Evolutionary conservation across 2,888 invertebrate genomes (phyloP).

Genomic region (Chloromyia formosa): DNA sequence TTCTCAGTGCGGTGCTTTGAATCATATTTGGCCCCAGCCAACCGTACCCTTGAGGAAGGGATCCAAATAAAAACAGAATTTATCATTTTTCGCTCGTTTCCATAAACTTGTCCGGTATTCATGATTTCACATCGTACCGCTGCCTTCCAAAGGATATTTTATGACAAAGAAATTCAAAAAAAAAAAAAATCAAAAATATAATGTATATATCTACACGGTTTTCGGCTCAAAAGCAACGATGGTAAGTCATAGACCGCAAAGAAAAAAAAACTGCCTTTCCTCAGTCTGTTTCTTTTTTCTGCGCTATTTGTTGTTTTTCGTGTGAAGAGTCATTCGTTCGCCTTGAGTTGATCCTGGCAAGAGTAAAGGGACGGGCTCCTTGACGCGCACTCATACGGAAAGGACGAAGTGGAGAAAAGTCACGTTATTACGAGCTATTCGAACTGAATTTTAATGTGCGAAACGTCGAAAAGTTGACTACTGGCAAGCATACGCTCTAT

Average conservation of each 20-base stretch:
- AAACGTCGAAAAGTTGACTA: not conserved
- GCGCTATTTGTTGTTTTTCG: not conserved
- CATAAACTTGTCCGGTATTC: slow-evolving; percentile 39
- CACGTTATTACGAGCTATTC: slow-evolving; percentile 38
- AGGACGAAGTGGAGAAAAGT: slow-evolving; percentile 33
- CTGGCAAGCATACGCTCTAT: not conserved
- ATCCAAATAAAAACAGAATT: slow-evolving; percentile 38
- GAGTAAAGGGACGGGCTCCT: not conserved
- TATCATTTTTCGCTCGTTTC: slow-evolving; percentile 38
- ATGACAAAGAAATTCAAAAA: slow-evolving; percentile 33
- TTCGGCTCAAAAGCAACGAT: not conserved
- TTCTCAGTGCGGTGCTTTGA: not conserved
- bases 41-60: not conserved
- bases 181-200: slow-evolving; percentile 18
- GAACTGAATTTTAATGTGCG: slow-evolving; percentile 34
- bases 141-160: slow-evolving; percentile 7
- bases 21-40: too few species aligned
- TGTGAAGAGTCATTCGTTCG: not conserved
- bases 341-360: too few species aligned
- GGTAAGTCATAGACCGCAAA: slow-evolving; percentile 29
- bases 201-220: too few species aligned
- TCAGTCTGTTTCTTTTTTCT: not conserved
- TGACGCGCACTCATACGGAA: not conserved
- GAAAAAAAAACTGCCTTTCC: too few species aligned
- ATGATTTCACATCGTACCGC: slow-evolving; percentile 29